Evolutionary conservation across 1,140 invertebrate species (phyloP), one percentile per base, ranked within the genome.

Genomic region (Bombyx mandarina): DNA sequence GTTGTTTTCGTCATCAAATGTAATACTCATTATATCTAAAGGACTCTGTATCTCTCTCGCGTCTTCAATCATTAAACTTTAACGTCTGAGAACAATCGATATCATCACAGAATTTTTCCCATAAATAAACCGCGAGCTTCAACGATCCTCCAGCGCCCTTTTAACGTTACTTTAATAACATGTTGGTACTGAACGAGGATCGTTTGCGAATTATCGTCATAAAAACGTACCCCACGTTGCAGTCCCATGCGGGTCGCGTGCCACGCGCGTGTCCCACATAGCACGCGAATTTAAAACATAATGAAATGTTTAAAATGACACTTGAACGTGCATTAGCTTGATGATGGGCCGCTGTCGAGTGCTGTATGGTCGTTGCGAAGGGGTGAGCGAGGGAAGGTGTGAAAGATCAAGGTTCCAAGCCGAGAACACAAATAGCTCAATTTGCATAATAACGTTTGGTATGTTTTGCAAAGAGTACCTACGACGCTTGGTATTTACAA

Each of bases 221-320:
- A 67, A 70, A 75, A 75, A 65, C 57, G 50, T 59, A 66, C 72
- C 73, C 69, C 56, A 65, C 43, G 35, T 50, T 52, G 53, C 48
- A 56, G 53, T 66, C 62, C 43, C 62, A 82, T 83, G 79, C 80
- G 80, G 82, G 80, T 81, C 80, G 76, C 73, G 79, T 86, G 82
- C 62, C 49, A 7, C 26, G 67, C 80, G 75, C 80, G 82, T 82
- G 82, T 79, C 82, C 79, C 80, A 65, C 78, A 82, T 83, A 69
- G 61, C 67, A 78, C 73, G 73, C 77, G 72, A 86, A 82, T 81
- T 79, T 75, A 69, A 35, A 72, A 76, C 70, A 70, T 54, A 75
- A 82, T 75, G 78, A 78, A 79, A 70, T 72, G 26, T 61, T 67
- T 69, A 62, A 72, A 67, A 65, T 60, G 65, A 70, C 68, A 71